Evolutionary conservation across 2,888 invertebrate genomes (phyloP).

Genomic region (Eudasyphora cyanicolor): DNA sequence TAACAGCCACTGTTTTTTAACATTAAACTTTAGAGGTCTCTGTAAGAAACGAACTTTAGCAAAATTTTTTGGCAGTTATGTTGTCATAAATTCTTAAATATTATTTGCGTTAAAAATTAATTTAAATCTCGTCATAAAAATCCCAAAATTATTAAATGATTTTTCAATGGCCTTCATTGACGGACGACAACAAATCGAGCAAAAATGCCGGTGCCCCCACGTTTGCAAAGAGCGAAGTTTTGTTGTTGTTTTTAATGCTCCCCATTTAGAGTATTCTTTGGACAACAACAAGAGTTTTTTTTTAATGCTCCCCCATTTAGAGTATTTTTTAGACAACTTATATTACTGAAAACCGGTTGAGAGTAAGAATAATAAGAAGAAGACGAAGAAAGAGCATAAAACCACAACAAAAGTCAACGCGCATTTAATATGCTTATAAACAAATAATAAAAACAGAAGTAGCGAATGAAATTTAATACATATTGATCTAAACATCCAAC

Average conservation of each 20-base stretch:
- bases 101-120: conserved; percentile 13
- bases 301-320: background rate
- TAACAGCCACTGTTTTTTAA: too few relatives aligned
- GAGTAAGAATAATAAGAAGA: background rate
- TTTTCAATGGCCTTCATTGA: conserved; percentile 39
- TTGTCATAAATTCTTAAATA: background rate
- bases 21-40: too few relatives aligned
- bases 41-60: background rate
- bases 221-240: background rate
- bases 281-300: conserved; percentile 32
- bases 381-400: too few relatives aligned
- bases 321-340: too few relatives aligned
- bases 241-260: background rate
- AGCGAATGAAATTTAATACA: background rate
- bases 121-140: conserved; percentile 19
- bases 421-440: background rate
- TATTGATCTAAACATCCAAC: background rate
- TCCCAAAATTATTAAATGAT: conserved; percentile 3
- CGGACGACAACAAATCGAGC: background rate
- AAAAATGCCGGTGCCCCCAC: conserved; percentile 12
- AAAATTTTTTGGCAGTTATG: background rate
- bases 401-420: background rate
- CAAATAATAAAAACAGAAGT: conserved; percentile 30
- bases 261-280: background rate
- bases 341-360: background rate